These are phyloP conservation scores for Lypha dubia DNA, from an alignment of 2,888 invertebrate species.

Conservation along the genomic window DNA sequence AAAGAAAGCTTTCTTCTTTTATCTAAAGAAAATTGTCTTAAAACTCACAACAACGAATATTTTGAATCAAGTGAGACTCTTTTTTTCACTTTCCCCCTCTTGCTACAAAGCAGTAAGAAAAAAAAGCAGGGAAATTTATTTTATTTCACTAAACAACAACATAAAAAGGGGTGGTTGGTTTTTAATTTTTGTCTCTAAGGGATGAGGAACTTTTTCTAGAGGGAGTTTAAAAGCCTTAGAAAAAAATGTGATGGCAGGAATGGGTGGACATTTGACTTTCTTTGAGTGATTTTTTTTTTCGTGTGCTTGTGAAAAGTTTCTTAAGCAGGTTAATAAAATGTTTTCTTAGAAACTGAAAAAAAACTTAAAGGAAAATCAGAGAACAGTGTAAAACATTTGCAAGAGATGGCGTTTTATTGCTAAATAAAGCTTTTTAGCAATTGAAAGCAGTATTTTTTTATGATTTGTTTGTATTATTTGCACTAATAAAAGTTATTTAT, in stretches of 20 bases:
- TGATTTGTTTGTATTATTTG: background rate
- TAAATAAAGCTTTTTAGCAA: slow-evolving; percentile 60
- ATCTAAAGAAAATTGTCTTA: slow-evolving; percentile 67
- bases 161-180: slow-evolving; percentile 57
- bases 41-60: slow-evolving; percentile 8
- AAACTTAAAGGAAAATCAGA: slow-evolving; percentile 24
- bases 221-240: slow-evolving; percentile 16
- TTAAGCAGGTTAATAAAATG: slow-evolving; percentile 55
- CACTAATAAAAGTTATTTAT: background rate
- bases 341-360: slow-evolving; percentile 42
- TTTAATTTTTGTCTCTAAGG: slow-evolving; percentile 32
- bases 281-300: slow-evolving; percentile 54
- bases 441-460: background rate
- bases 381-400: slow-evolving; percentile 26
- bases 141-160: slow-evolving; percentile 17
- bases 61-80: background rate
- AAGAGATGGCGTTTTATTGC: slow-evolving; percentile 71
- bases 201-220: slow-evolving; percentile 73
- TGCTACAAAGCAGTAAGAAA: background rate
- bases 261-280: slow-evolving; percentile 47
- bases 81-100: slow-evolving; percentile 36
- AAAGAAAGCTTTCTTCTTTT: slow-evolving; percentile 60
- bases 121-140: slow-evolving; percentile 68
- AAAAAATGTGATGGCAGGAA: background rate
- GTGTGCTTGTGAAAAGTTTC: slow-evolving; percentile 52